Evolutionary conservation across 2,888 invertebrate genomes (phyloP).

Genomic region (Limenitis camilla): DNA sequence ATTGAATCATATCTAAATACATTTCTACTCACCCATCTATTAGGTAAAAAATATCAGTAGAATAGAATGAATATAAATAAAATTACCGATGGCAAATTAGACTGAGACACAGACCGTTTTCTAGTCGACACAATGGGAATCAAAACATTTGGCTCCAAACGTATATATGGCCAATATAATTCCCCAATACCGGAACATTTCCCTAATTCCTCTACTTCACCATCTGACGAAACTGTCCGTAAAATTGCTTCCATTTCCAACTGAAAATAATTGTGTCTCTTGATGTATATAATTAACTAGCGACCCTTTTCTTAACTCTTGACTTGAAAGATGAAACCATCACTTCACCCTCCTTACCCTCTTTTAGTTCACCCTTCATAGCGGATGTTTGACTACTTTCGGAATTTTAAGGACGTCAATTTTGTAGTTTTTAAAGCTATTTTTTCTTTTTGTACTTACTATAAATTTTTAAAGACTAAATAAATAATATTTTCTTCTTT

Average conservation of each 20-base stretch:
- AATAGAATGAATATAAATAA: neutral
- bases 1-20: no score
- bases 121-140: conserved; percentile 10
- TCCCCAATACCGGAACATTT: conserved; percentile 51
- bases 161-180: conserved; percentile 58
- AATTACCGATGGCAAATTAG: conserved; percentile 29
- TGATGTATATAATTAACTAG: neutral
- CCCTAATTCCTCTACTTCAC: conserved; percentile 32
- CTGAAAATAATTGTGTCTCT: conserved; percentile 28
- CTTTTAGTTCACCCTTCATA: no score
- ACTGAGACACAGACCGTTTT: conserved; percentile 31
- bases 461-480: no score
- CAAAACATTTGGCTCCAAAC: conserved; percentile 32
- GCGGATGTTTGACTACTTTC: no score
- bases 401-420: no score
- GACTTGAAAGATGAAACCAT: no score
- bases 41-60: neutral
- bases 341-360: no score
- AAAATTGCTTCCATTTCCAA: conserved; percentile 54
- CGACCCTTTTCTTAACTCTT: neutral
- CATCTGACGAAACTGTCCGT: conserved; percentile 25
- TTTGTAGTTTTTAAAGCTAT: no score
- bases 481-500: no score
- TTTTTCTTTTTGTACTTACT: no score
- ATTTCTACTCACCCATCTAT: no score